These are phyloP conservation scores for Bubo scandiacus DNA, from an alignment of 2,113 vertebrate species.

Conservation along the genomic window DNA sequence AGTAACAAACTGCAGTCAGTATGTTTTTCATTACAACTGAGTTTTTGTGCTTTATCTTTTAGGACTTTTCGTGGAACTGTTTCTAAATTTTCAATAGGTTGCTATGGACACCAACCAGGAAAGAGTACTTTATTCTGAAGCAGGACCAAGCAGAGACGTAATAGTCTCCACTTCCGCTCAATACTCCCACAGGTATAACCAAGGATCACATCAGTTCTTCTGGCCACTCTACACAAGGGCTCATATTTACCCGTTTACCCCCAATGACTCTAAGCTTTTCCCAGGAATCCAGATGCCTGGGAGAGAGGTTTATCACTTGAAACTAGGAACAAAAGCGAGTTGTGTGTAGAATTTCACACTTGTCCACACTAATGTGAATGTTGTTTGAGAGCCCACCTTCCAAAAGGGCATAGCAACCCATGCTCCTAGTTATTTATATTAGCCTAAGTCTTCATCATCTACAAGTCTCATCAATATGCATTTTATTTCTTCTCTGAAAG, in stretches of 20 bases:
- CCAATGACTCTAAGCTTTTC: neutral
- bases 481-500: neutral
- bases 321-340: neutral
- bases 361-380: neutral
- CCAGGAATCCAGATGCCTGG: neutral
- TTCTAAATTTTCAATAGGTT: conserved; percentile 1
- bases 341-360: neutral
- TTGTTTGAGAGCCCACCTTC: neutral
- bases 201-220: neutral
- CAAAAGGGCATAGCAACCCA: neutral
- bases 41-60: neutral
- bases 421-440: neutral
- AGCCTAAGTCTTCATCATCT: neutral
- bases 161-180: neutral
- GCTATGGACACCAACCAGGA: conserved; percentile 25
- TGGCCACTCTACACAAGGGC: neutral
- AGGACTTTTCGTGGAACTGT: neutral
- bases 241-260: neutral
- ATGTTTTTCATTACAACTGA: neutral
- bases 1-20: neutral
- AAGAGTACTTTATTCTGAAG: neutral
- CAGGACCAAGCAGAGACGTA: neutral
- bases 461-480: neutral
- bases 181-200: neutral
- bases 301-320: neutral